phyloP scores from a whole-genome alignment of 2,888 invertebrate species.

The Trissonchulus latispiculum region DNA sequence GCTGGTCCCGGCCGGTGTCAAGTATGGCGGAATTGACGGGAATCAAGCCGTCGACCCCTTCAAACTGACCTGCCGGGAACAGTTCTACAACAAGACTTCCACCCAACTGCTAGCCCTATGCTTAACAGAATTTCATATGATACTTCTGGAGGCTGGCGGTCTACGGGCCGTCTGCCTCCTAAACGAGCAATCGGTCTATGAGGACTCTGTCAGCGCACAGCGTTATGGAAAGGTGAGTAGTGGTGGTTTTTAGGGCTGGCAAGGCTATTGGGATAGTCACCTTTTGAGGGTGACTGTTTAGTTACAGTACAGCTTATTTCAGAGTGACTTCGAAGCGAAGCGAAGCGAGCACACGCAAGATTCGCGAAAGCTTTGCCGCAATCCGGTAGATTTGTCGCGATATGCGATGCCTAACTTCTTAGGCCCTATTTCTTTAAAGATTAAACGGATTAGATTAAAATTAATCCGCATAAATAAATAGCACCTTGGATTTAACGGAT shows the following conservation, averaged over 20 bases:
- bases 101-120: not conserved
- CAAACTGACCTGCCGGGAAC: not conserved
- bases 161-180: conserved; percentile 34
- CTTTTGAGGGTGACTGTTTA: no score
- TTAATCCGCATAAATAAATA: no score
- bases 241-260: not conserved
- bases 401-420: no score
- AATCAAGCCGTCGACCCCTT: not conserved
- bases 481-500: no score
- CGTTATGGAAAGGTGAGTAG: conserved; percentile 14
- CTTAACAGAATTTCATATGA: not conserved
- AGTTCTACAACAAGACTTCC: not conserved
- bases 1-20: conserved; percentile 3
- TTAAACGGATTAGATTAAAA: no score
- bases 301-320: no score
- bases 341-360: no score
- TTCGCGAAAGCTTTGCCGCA: no score
- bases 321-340: no score
- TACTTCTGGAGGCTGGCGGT: not conserved
- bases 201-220: conserved; percentile 31
- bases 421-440: no score
- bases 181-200: conserved; percentile 34
- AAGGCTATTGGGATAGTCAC: no score
- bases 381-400: no score
- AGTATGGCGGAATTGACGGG: conserved; percentile 1